Evolutionary conservation across 2,888 invertebrate genomes (phyloP).

Genomic region (Drosophila affinis): DNA sequence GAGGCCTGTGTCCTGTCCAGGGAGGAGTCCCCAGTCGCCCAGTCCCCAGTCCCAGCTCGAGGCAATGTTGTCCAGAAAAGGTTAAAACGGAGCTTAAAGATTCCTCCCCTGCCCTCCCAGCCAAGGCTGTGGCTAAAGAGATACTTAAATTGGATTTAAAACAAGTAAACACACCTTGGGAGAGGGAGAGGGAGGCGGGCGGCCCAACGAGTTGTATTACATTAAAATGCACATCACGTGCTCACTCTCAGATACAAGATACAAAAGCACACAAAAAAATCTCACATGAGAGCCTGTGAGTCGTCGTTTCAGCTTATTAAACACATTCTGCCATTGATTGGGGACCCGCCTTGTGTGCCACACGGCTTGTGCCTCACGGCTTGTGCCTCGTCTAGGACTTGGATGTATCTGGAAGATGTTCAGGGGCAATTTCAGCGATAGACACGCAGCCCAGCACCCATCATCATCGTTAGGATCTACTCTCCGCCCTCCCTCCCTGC

Average conservation of each 20-base stretch:
- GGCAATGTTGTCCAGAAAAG: conserved; percentile 32
- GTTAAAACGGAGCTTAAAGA: conserved; percentile 8
- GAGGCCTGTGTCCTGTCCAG: conserved; percentile 32
- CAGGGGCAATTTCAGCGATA: conserved; percentile 62
- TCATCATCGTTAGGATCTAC: conserved; percentile 40
- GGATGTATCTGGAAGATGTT: conserved; percentile 44
- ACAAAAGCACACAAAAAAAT: not conserved
- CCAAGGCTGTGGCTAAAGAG: conserved; percentile 33
- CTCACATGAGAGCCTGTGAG: not conserved
- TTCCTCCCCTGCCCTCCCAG: too few relatives aligned
- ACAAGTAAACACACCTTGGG: conserved; percentile 5
- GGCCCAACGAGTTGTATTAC: conserved; percentile 51
- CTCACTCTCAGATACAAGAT: conserved; percentile 26
- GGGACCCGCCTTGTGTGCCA: not conserved
- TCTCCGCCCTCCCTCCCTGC: conserved; percentile 6
- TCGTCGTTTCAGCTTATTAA: conserved; percentile 65
- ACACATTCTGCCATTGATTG: conserved; percentile 64
- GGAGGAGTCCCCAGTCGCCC: conserved; percentile 38
- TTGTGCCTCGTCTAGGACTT: not conserved
- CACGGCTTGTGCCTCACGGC: too few relatives aligned
- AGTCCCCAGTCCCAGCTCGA: conserved; percentile 24
- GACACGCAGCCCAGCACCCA: conserved; percentile 52
- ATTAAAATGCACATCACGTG: conserved; percentile 63
- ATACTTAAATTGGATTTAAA: conserved; percentile 57
- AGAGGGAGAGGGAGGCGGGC: too few relatives aligned